Evolutionary conservation across 2,113 vertebrate species (phyloP).

Genomic region (Esox niger): DNA sequence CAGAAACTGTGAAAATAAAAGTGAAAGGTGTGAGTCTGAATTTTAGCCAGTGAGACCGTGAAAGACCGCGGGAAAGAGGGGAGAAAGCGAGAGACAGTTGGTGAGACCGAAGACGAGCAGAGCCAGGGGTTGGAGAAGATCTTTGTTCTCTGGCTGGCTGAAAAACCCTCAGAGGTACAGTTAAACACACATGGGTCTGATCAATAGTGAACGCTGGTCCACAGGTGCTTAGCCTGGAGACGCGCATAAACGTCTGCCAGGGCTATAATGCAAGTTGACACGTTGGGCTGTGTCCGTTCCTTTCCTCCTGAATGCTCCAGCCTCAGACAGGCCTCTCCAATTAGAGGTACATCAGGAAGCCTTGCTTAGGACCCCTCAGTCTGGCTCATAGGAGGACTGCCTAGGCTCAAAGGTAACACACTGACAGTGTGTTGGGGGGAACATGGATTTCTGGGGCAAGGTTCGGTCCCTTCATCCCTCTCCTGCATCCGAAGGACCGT

Average conservation of each 20-base stretch:
- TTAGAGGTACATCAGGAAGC: slow-evolving; percentile 14
- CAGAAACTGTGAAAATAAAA: not conserved
- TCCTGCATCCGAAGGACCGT: no score
- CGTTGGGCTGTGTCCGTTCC: slow-evolving; percentile 31
- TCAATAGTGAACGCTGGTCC: slow-evolving; percentile 30
- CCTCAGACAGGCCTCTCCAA: slow-evolving; percentile 10
- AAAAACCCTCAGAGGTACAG: slow-evolving; percentile 34
- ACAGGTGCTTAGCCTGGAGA: slow-evolving; percentile 4
- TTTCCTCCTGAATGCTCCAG: not conserved
- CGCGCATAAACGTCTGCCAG: slow-evolving; percentile 13
- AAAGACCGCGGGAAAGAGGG: not conserved
- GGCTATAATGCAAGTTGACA: slow-evolving; percentile 29
- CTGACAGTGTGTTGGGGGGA: no score
- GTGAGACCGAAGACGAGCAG: slow-evolving; percentile 8
- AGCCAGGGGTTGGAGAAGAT: not conserved
- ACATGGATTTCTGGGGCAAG: no score
- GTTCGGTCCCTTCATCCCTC: no score
- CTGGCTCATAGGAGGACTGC: no score
- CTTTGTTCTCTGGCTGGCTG: not conserved
- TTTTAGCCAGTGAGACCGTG: not conserved
- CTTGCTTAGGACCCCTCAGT: not conserved
- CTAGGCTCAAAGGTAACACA: no score
- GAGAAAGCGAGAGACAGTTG: not conserved
- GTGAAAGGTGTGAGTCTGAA: not conserved
- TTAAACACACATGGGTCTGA: slow-evolving; percentile 40